Evolutionary conservation across 2,797 vertebrate genomes (phyloP), one percentile per base, ranked within the genome.

Genomic region (Typhlichthys eigenmanni): DNA sequence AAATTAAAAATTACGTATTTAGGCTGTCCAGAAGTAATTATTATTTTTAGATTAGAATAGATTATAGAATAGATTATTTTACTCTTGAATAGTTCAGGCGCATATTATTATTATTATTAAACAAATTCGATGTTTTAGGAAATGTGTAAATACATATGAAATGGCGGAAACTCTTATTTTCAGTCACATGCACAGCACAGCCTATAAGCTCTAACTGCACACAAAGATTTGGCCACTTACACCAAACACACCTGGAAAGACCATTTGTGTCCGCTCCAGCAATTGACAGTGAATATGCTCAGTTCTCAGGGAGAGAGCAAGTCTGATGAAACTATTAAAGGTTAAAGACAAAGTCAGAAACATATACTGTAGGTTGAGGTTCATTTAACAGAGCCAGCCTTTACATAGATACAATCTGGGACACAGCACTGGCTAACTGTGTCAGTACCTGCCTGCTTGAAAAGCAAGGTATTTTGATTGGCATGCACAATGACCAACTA

Each of bases 161-260:
- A 19, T 6, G 49, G 19, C 9, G 8, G 34, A 38, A 6, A 38
- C 1, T 7, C 7, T 38, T 9, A 9, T 38, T 38, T 38, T 38
- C 34, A 12, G 3, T 24, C 4, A 47, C 1, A 46, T 34, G 12
- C 17, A 13, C 2, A 47, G 8, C 64, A n/a, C 11, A 71, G 11
- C 19, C 24, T 17, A 24, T 3, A 32, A 12, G 14, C 16, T 14
- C 57, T 48, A 4, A 52, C 52, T 63, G 53, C 43, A 51, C 14
- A 16, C 55, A 60, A 70, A 17, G 47, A 10, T 67, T 58, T 29
- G 16, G 59, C 17, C 16, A 17, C 13, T 47, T 50, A 29, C 19
- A 52, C 38, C 64, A 45, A 63, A 46, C 29, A 55, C 70, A 81
- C 76, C 80, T 87, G 85, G 74, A 63, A 70, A 86, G 79, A 47